These are phyloP conservation scores for Numida meleagris DNA, from an alignment of 2,113 vertebrate species.

Conservation along the genomic window DNA sequence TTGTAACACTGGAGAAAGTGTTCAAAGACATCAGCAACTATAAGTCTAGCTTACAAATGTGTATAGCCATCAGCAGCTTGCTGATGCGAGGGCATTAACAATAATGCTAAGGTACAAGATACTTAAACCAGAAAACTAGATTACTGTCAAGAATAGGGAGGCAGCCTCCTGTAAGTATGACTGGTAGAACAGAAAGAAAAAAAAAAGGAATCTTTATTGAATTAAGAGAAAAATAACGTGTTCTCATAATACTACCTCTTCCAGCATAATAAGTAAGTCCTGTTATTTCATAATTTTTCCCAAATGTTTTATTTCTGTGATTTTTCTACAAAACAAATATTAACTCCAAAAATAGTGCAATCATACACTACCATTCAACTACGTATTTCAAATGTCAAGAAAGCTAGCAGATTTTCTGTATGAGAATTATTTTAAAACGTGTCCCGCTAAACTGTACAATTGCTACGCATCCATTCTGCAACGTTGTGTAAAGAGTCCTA, in stretches of 20 bases:
- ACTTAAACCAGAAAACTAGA: not conserved
- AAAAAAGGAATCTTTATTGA: not conserved
- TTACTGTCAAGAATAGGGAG: not conserved
- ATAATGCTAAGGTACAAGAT: not conserved
- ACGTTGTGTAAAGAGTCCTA: not conserved
- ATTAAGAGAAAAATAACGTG: not conserved
- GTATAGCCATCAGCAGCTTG: not conserved
- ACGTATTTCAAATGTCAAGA: rapidly evolving
- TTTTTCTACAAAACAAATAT: not conserved
- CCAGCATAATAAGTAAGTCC: not conserved
- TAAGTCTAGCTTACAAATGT: not conserved
- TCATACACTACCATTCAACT: not conserved
- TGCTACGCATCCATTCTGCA: not conserved
- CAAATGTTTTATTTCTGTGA: not conserved
- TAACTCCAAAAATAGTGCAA: not conserved
- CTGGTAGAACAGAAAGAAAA: not conserved
- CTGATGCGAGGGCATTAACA: not conserved
- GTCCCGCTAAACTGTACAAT: not conserved
- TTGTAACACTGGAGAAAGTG: not conserved
- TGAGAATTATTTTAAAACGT: not conserved
- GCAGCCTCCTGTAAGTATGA: not conserved
- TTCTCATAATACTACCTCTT: not conserved
- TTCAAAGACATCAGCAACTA: not conserved
- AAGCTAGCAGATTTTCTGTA: not conserved
- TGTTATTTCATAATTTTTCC: not conserved